Evolutionary conservation across 30 jellyfish, hydroid and myxozoan species (phyloP).

Genomic region (Aurelia aurita complex sp. Pacific): DNA sequence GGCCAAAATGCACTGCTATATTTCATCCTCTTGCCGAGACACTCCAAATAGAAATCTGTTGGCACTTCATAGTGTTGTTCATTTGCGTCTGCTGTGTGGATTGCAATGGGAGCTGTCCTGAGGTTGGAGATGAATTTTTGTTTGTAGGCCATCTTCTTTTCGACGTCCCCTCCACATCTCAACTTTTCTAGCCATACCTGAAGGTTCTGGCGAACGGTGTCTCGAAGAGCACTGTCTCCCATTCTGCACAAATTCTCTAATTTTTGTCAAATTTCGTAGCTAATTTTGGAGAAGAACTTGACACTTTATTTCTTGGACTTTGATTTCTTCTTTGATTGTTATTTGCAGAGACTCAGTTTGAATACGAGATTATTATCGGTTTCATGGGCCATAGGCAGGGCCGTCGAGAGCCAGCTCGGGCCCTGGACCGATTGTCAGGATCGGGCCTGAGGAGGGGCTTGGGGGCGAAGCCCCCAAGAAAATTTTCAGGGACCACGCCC

Average conservation of each 20-base stretch:
- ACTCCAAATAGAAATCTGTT: slow-evolving; percentile 67
- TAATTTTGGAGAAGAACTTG: no score
- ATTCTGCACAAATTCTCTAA: background rate
- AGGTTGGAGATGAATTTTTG: slow-evolving; percentile 42
- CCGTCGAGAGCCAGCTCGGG: no score
- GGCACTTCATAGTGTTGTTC: slow-evolving; percentile 90
- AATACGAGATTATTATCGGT: no score
- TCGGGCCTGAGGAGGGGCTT: no score
- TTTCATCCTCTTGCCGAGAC: slow-evolving; percentile 83
- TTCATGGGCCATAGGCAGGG: no score
- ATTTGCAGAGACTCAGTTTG: no score
- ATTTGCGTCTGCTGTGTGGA: slow-evolving; percentile 72
- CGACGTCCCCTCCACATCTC: slow-evolving; percentile 82
- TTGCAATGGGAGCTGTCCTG: slow-evolving; percentile 70
- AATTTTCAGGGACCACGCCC: no score
- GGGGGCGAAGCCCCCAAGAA: no score
- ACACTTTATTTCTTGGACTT: no score
- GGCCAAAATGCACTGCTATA: slow-evolving; percentile 79
- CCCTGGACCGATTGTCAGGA: no score
- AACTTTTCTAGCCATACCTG: slow-evolving; percentile 59
- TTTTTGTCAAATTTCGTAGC: no score
- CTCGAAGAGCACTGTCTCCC: slow-evolving; percentile 73
- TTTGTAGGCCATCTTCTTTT: slow-evolving; percentile 65
- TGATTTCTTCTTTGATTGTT: no score
- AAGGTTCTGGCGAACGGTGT: slow-evolving; percentile 54